These are phyloP conservation scores for Dendrolimus kikuchii DNA, from an alignment of 1,140 invertebrate species.

Conservation along the genomic window DNA sequence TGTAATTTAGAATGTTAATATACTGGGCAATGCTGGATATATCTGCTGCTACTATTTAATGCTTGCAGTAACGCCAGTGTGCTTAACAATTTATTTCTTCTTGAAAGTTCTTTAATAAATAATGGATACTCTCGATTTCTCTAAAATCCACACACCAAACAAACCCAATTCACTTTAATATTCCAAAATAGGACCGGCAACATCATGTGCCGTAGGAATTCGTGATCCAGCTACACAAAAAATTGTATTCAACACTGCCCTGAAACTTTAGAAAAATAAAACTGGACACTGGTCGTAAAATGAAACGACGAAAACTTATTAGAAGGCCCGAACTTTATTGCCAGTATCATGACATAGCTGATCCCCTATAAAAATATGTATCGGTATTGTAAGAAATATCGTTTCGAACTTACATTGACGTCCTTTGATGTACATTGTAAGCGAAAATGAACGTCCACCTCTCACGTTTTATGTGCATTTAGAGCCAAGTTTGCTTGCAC, in stretches of 20 bases:
- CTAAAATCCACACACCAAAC: too few relatives aligned
- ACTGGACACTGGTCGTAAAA: slow-evolving; percentile 40
- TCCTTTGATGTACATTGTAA: slow-evolving; percentile 15
- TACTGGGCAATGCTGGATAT: too few relatives aligned
- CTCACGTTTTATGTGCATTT: slow-evolving; percentile 22
- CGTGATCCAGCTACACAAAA: background rate
- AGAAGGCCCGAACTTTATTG: slow-evolving; percentile 53
- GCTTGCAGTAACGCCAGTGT: too few relatives aligned
- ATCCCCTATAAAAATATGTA: slow-evolving; percentile 64
- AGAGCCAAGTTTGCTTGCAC: slow-evolving; percentile 26
- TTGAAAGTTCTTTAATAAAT: too few relatives aligned
- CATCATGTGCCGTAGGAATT: slow-evolving; percentile 6
- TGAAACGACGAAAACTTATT: slow-evolving; percentile 54
- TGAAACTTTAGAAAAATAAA: slow-evolving; percentile 6
- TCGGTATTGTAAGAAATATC: slow-evolving; percentile 48
- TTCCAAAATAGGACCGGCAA: too few relatives aligned
- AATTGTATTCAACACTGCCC: background rate
- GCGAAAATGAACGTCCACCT: slow-evolving; percentile 29
- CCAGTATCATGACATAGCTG: slow-evolving; percentile 49
- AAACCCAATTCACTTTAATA: too few relatives aligned
- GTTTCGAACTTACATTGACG: slow-evolving; percentile 32
- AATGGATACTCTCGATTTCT: too few relatives aligned
- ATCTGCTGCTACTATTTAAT: too few relatives aligned
- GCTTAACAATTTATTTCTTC: too few relatives aligned
- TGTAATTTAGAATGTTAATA: too few relatives aligned